Percentiles rank a stretch among this genome's conserved stretches.
Conservation (phyloP, 2,888 invertebrate genomes). For the Lordiphosa fenestrarum region DNA sequence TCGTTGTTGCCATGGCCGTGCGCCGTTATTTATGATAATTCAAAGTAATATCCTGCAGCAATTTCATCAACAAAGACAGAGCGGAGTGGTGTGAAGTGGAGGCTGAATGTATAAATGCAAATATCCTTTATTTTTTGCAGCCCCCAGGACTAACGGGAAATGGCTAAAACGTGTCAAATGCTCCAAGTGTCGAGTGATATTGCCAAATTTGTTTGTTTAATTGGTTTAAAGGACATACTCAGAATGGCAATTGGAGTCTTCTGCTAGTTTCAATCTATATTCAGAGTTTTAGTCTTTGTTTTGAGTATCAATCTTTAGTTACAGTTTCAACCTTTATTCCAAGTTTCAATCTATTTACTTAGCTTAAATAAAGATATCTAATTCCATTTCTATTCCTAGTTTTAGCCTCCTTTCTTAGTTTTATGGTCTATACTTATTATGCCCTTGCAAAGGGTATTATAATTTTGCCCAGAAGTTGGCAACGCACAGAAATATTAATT, state of each 20-base stretch:
- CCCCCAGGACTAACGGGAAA: constrained; percentile 30
- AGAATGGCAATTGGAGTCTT: background rate
- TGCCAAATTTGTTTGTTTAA: constrained; percentile 60
- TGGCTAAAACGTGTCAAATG: constrained; percentile 65
- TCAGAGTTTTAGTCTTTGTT: too few species aligned
- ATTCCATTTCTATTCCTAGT: too few species aligned
- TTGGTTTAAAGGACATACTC: constrained; percentile 32
- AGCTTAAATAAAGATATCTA: too few species aligned
- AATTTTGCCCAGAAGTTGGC: too few species aligned
- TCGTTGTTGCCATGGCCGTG: constrained; percentile 38
- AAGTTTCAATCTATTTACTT: too few species aligned
- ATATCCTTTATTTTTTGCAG: constrained; percentile 48
- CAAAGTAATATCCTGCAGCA: constrained; percentile 71
- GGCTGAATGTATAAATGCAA: constrained; percentile 43
- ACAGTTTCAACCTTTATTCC: too few species aligned
- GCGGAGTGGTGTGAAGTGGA: background rate
- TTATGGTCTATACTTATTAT: too few species aligned
- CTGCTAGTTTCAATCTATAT: too few species aligned
- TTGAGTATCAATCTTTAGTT: too few species aligned
- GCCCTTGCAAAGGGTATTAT: too few species aligned
- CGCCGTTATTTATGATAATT: constrained; percentile 68
- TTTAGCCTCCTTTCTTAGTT: too few species aligned
- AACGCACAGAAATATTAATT: too few species aligned
- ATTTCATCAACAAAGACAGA: constrained; percentile 67
- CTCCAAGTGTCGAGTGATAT: constrained; percentile 52